Conservation (phyloP, 2,888 invertebrate genomes). For the Tetranychus piercei region DNA sequence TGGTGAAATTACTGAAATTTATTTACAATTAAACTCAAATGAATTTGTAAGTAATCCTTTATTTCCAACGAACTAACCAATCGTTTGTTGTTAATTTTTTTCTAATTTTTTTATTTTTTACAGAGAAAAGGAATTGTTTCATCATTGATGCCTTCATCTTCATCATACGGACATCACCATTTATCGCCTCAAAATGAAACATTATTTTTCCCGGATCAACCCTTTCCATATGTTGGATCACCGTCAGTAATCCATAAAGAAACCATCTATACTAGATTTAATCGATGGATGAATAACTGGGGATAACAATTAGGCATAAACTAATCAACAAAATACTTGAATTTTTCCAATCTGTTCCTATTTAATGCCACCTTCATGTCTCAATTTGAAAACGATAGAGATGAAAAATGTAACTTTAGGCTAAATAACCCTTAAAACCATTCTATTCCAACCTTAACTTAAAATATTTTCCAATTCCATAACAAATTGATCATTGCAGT, state of each 20-base stretch:
- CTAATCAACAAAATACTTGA: neutral
- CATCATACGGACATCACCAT: neutral
- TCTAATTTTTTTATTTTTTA: neutral
- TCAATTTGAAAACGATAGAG: too few species aligned
- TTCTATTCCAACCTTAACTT: too few species aligned
- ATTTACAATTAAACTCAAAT: neutral
- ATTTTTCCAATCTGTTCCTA: too few species aligned
- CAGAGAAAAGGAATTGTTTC: neutral
- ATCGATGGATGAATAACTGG: neutral
- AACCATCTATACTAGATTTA: neutral
- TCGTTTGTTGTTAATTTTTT: neutral
- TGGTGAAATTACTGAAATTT: conserved; percentile 9
- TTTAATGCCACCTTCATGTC: too few species aligned
- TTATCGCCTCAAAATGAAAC: neutral
- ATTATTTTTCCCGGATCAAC: neutral
- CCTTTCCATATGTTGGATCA: neutral
- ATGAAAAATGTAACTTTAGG: too few species aligned
- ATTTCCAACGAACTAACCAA: neutral
- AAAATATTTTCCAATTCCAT: too few species aligned
- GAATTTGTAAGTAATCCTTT: neutral
- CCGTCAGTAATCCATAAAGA: neutral
- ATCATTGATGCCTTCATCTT: neutral
- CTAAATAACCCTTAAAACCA: too few species aligned
- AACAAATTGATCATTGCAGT: too few species aligned
- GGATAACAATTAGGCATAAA: neutral